These are phyloP conservation scores for Hippocampus comes DNA, from an alignment of 2,113 vertebrate species.

Conservation along the genomic window DNA sequence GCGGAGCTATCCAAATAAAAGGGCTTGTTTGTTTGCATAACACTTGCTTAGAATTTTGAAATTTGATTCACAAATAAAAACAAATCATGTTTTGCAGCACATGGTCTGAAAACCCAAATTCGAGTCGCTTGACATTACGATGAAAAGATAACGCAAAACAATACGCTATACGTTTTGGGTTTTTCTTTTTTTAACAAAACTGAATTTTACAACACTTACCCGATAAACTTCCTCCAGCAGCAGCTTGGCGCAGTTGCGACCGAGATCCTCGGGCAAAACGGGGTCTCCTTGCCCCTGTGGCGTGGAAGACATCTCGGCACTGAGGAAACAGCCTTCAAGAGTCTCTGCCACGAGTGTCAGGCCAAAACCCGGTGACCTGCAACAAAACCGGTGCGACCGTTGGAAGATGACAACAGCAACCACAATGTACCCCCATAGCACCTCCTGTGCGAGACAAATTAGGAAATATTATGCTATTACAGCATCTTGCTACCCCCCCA, in stretches of 20 bases:
- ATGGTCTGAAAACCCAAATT: background rate
- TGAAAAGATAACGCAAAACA: too few relatives aligned
- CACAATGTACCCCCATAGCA: background rate
- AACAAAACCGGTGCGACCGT: background rate
- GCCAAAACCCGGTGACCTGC: slow-evolving; percentile 94
- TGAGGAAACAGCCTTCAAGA: slow-evolving; percentile 80
- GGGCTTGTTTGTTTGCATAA: slow-evolving; percentile 1
- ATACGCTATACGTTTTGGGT: background rate
- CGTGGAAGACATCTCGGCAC: slow-evolving; percentile 87
- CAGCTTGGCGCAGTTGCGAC: slow-evolving; percentile 84
- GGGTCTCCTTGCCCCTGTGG: slow-evolving; percentile 85
- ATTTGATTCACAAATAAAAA: slow-evolving; percentile 6
- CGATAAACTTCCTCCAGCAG: slow-evolving; percentile 91
- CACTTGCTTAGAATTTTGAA: background rate
- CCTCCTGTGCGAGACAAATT: background rate
- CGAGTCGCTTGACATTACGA: background rate
- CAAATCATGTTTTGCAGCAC: background rate
- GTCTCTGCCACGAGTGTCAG: slow-evolving; percentile 90
- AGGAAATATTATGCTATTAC: too few relatives aligned
- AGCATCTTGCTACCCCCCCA: too few relatives aligned
- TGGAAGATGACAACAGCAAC: background rate
- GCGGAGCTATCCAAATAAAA: background rate
- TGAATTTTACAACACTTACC: slow-evolving; percentile 67
- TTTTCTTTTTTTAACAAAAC: background rate
- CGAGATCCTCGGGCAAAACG: slow-evolving; percentile 88